Evolutionary conservation across 2,797 vertebrate genomes (phyloP).

Genomic region (Thripadectes ignobilis): DNA sequence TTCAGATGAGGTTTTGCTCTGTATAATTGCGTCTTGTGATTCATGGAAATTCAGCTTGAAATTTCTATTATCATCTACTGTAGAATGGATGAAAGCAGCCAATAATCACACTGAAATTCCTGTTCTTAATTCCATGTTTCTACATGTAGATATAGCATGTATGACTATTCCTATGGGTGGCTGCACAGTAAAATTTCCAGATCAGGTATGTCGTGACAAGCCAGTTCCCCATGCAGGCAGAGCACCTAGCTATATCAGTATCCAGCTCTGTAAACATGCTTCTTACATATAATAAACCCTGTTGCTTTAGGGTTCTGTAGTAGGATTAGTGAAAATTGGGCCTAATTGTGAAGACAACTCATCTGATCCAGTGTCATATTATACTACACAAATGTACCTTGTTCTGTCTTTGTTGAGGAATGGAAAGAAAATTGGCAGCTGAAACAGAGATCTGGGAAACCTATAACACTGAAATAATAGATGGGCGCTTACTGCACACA

Average conservation of each 20-base stretch:
- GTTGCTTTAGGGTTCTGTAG: not conserved
- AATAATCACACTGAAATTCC: not conserved
- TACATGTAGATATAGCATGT: not conserved
- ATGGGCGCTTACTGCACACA: not conserved
- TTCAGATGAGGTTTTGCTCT: not conserved
- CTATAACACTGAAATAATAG: not conserved
- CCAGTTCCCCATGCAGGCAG: not conserved
- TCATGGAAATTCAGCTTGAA: not conserved
- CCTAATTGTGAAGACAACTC: not conserved
- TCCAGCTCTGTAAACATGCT: not conserved
- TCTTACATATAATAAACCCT: not conserved
- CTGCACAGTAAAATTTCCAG: not conserved
- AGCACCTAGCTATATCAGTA: not conserved
- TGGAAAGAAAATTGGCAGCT: not conserved
- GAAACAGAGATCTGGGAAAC: not conserved
- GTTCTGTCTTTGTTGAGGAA: not conserved
- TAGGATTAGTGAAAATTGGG: not conserved
- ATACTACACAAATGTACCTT: not conserved
- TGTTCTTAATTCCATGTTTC: not conserved
- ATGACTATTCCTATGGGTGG: fast-evolving
- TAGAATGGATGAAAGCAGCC: not conserved
- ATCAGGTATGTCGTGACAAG: not conserved
- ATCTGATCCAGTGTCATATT: not conserved
- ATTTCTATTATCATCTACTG: not conserved
- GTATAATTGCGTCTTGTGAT: not conserved